These are phyloP conservation scores for pig (Sus scrofa) DNA, from an alignment of 2,113 vertebrate genomes.

Conservation along the genomic window T2T-Sscrofa CM000821.6:55250501-55251000, in stretches of 20 bases:
- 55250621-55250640: background rate
- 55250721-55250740: background rate
- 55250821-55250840: background rate
- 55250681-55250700: background rate
- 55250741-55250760: background rate
- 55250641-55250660: background rate
- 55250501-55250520: too few relatives aligned
- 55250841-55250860: background rate
- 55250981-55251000: too few relatives aligned
- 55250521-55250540: too few relatives aligned
- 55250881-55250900: background rate
- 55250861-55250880: background rate
- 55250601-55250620: background rate
- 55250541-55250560: too few relatives aligned
- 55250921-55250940: background rate
- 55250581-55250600: background rate
- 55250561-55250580: background rate
- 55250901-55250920: background rate
- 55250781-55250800: background rate
- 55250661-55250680: background rate
- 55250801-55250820: background rate
- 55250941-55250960: slow-evolving; percentile 54
- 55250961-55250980: background rate
- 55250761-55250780: background rate
- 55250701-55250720: background rate